Conservation (phyloP, 1,140 invertebrate genomes). For the Monochamus saltuarius region DNA sequence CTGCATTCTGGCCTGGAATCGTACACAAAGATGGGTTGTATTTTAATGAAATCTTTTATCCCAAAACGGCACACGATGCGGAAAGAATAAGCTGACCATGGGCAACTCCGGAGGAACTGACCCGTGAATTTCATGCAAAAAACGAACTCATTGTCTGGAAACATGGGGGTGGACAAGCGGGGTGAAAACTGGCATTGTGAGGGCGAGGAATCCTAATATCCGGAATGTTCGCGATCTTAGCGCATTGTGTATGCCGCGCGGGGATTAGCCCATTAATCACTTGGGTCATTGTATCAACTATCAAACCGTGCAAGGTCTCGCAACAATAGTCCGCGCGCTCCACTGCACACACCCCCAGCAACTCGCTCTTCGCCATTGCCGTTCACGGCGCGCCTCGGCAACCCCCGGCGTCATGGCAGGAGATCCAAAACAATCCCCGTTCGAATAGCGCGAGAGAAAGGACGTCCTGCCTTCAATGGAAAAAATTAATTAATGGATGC, state of each 20-base stretch:
- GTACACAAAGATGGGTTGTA: no score
- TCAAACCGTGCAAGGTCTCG: slow-evolving; percentile 53
- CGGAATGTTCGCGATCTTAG: slow-evolving; percentile 52
- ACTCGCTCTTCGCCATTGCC: slow-evolving; percentile 11
- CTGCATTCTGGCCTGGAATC: no score
- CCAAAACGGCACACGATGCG: neutral
- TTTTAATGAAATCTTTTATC: no score
- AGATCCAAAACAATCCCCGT: slow-evolving; percentile 20
- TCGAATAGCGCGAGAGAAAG: slow-evolving; percentile 6
- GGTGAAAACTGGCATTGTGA: slow-evolving; percentile 22
- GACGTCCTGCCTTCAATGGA: no score
- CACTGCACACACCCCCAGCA: slow-evolving; percentile 42
- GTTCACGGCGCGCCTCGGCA: slow-evolving; percentile 7
- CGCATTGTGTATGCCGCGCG: slow-evolving; percentile 50
- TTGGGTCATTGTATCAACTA: slow-evolving; percentile 54
- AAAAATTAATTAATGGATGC: no score
- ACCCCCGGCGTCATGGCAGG: slow-evolving; percentile 10
- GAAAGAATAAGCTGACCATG: slow-evolving; percentile 11
- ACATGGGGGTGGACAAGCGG: slow-evolving; percentile 15
- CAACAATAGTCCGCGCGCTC: slow-evolving; percentile 52
- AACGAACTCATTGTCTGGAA: slow-evolving; percentile 14
- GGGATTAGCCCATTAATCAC: slow-evolving; percentile 53
- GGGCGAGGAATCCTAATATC: slow-evolving; percentile 51
- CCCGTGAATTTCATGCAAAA: slow-evolving; percentile 12
- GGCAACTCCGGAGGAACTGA: neutral